A percentile compares a stretch with the other conserved stretches of the same genome.
Conservation (phyloP, 2,888 invertebrate species). For the Odontocerum albicorne region DNA sequence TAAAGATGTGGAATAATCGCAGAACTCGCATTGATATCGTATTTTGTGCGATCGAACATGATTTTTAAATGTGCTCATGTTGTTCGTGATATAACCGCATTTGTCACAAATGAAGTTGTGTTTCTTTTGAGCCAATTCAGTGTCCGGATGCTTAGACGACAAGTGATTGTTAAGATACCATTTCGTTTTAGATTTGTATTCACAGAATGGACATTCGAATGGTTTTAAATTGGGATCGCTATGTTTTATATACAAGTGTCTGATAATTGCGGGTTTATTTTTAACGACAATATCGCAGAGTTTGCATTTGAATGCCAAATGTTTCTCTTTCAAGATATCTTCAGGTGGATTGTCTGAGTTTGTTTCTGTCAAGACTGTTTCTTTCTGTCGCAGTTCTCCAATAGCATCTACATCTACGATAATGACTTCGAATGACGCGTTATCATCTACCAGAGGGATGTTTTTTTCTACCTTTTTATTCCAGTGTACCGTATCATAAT, state of each 20-base stretch:
- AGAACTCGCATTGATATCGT: constrained; percentile 17
- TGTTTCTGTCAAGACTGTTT: too few species aligned
- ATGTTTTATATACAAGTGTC: background rate
- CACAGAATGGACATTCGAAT: constrained; percentile 2
- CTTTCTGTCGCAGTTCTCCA: too few species aligned
- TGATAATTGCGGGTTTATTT: background rate
- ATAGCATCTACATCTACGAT: too few species aligned
- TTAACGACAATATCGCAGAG: background rate
- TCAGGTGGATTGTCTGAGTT: too few species aligned
- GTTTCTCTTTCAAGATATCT: too few species aligned
- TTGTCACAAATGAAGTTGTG: constrained; percentile 1
- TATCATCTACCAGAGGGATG: too few species aligned
- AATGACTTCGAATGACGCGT: too few species aligned
- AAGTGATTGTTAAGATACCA: background rate
- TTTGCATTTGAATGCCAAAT: constrained; percentile 1
- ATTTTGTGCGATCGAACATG: constrained; percentile 3
- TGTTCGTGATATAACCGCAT: constrained; percentile 1
- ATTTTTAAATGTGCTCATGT: background rate
- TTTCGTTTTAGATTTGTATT: background rate
- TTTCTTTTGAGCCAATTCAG: too few species aligned
- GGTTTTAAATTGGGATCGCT: background rate
- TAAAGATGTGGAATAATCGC: constrained; percentile 19
- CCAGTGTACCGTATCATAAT: too few species aligned
- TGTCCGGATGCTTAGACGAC: constrained; percentile 2
- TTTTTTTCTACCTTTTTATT: too few species aligned